phyloP scores from a whole-genome alignment of 2,797 vertebrate species.

The Acanthurus lineatus region DNA sequence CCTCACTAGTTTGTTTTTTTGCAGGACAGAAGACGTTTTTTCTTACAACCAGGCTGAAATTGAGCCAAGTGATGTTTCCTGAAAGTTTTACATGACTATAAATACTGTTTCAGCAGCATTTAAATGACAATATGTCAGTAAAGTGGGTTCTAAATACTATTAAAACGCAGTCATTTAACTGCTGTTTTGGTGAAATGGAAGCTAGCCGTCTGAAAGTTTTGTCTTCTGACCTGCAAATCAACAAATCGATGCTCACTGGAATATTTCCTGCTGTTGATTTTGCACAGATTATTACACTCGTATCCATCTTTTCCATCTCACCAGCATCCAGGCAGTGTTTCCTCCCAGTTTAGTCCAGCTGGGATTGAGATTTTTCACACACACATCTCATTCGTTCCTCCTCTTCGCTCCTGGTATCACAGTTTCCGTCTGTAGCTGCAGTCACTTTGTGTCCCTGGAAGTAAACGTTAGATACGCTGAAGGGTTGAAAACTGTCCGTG shows the following conservation, averaged over 20 bases:
- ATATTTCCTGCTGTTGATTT: neutral
- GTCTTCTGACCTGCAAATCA: neutral
- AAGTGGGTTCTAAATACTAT: too few species aligned
- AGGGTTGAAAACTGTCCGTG: neutral
- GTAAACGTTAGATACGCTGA: neutral
- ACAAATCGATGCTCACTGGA: neutral
- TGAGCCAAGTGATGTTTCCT: neutral
- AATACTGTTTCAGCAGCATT: too few species aligned
- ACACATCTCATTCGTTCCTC: neutral
- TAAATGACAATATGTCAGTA: too few species aligned
- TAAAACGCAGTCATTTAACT: too few species aligned
- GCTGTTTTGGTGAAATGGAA: too few species aligned
- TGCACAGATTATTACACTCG: neutral
- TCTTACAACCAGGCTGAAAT: neutral
- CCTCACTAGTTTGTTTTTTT: neutral
- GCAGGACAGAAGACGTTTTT: neutral
- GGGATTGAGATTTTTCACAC: neutral
- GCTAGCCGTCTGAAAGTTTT: too few species aligned
- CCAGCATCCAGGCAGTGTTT: neutral
- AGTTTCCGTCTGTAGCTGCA: neutral
- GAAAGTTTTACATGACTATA: too few species aligned
- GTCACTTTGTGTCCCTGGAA: neutral
- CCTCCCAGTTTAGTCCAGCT: conserved; percentile 8
- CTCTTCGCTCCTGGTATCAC: neutral
- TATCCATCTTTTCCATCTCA: neutral